Percentiles rank a stretch among this genome's conserved stretches.
These are phyloP conservation scores for Linurgus olivaceus DNA, from an alignment of 2,797 vertebrate species.

Conservation along the genomic window DNA sequence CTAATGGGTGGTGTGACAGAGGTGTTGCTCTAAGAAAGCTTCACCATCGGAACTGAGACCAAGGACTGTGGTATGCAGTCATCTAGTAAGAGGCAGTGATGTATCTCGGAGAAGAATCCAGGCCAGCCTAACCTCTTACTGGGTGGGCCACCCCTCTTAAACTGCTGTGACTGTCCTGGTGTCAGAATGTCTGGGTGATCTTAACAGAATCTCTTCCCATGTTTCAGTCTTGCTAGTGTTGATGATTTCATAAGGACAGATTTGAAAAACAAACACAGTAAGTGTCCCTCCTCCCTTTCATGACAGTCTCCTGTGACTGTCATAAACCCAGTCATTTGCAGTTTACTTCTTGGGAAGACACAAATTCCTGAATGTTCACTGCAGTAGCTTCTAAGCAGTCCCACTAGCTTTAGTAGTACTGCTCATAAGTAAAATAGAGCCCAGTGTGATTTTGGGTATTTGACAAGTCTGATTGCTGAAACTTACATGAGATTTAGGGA, in stretches of 20 bases:
- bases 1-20: not conserved
- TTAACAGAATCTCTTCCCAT: not conserved
- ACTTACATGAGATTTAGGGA: not conserved
- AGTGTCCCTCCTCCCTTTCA: not conserved
- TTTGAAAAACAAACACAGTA: not conserved
- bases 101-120: not conserved
- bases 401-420: not conserved
- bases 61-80: not conserved
- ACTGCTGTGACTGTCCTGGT: not conserved
- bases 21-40: not conserved
- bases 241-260: not conserved
- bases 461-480: not conserved
- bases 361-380: not conserved
- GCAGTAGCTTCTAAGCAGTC: not conserved
- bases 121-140: not conserved
- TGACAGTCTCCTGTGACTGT: not conserved
- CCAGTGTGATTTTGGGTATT: not conserved
- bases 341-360: not conserved
- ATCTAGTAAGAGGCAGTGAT: not conserved
- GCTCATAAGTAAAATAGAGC: not conserved
- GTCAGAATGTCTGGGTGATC: not conserved
- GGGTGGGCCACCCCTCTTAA: not conserved
- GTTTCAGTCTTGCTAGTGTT: not conserved
- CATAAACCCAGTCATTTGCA: not conserved
- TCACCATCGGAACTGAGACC: not conserved